Evolutionary conservation across 2,797 vertebrate genomes (phyloP).

Genomic region (Mycteria americana): DNA sequence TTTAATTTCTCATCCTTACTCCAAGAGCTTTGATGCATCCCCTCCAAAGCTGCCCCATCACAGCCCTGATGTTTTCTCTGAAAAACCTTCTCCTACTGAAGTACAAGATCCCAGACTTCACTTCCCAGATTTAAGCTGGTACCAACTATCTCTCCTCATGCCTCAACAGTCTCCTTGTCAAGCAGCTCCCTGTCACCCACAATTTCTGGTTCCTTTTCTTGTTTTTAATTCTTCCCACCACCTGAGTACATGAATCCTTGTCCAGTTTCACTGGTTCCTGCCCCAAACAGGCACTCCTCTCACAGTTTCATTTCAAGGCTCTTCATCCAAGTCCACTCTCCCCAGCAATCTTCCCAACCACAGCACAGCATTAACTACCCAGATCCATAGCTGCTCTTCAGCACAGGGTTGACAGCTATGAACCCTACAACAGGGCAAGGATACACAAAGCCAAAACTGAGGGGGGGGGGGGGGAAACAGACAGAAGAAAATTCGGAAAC

Average conservation of each 20-base stretch:
- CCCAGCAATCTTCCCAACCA: background rate
- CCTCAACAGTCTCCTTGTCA: background rate
- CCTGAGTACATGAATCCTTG: background rate
- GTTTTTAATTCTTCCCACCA: background rate
- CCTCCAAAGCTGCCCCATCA: background rate
- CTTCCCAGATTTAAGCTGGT: background rate
- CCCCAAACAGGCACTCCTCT: background rate
- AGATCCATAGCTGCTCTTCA: background rate
- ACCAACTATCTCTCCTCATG: background rate
- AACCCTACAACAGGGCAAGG: background rate
- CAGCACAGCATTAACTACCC: background rate
- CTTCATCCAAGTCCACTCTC: background rate
- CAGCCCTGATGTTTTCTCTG: rapidly evolving
- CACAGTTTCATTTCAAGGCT: background rate
- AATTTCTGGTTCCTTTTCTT: background rate
- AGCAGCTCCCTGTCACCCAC: background rate
- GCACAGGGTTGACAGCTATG: background rate
- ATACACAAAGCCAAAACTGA: background rate
- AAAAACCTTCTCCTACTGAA: background rate
- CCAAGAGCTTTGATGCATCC: background rate
- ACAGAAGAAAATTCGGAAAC: background rate
- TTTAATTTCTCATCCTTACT: background rate
- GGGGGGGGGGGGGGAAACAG: rapidly evolving
- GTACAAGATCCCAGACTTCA: background rate
- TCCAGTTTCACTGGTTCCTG: background rate